phyloP scores from a whole-genome alignment of 2,888 invertebrate species.

The Lithophane leautieri region DNA sequence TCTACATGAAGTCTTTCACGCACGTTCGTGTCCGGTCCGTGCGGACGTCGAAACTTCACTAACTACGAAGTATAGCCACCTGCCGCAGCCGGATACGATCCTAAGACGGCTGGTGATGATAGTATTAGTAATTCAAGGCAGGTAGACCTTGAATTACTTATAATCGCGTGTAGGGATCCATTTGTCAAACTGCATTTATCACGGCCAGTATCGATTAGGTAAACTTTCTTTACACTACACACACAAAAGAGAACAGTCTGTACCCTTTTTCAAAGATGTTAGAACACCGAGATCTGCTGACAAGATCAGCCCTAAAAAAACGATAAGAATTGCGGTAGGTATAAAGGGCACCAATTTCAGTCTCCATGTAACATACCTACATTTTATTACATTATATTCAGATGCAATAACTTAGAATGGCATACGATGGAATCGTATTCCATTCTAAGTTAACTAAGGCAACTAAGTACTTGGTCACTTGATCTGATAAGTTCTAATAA shows the following conservation, averaged over 20 bases:
- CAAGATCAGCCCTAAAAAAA: not conserved
- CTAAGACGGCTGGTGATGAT: not conserved
- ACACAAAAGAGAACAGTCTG: not conserved
- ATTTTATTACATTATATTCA: not conserved
- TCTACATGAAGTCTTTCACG: not conserved
- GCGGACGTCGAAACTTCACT: not conserved
- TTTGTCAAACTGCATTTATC: slow-evolving; percentile 11
- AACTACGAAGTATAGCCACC: not conserved
- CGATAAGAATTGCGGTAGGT: not conserved
- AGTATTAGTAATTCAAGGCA: too few relatives aligned
- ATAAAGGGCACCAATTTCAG: too few relatives aligned
- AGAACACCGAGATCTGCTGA: not conserved
- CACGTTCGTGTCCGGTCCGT: not conserved
- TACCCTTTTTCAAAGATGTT: not conserved
- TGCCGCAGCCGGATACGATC: too few relatives aligned
- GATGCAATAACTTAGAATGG: not conserved
- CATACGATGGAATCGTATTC: too few relatives aligned
- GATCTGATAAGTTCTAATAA: not conserved
- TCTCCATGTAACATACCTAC: not conserved
- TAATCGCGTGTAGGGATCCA: not conserved
- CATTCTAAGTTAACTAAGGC: too few relatives aligned
- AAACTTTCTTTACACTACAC: not conserved
- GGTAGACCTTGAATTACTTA: not conserved
- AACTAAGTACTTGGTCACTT: not conserved
- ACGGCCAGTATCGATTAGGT: not conserved